Conservation (phyloP, 2,797 vertebrate genomes). For the Pitangus sulphuratus region DNA sequence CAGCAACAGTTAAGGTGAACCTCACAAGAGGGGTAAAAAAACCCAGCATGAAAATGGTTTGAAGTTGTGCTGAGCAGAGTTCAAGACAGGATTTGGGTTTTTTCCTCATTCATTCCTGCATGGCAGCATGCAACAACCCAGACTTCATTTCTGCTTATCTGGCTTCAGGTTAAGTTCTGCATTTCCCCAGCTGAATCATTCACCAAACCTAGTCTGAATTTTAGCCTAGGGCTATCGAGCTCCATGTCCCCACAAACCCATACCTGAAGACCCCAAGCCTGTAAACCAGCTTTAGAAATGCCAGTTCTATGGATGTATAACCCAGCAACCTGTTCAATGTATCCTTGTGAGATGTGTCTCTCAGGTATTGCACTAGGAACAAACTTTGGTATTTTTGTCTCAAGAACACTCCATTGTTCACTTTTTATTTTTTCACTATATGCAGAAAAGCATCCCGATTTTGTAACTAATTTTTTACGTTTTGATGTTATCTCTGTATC, state of each 20-base stretch:
- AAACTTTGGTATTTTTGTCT: neutral
- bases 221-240: neutral
- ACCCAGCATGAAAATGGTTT: neutral
- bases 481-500: neutral
- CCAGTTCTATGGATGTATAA: neutral
- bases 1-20: neutral
- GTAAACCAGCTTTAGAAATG: neutral
- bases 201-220: neutral
- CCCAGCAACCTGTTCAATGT: neutral
- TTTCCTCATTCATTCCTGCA: neutral
- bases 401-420: neutral
- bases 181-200: neutral
- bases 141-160: neutral
- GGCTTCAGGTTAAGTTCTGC: neutral
- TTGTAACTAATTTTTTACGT: neutral
- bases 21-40: neutral
- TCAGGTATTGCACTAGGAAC: neutral
- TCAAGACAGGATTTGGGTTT: neutral
- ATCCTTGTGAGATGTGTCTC: neutral
- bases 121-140: neutral
- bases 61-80: neutral
- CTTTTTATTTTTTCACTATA: neutral
- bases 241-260: neutral
- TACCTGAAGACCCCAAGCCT: neutral
- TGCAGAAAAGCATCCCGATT: neutral